These are phyloP conservation scores for cattle (Bos taurus) DNA, from an alignment of 2,113 vertebrate genomes.

Conservation along the genomic window ARS-UCD2.0 NC_037330.1:19746001-19746500, in stretches of 20 bases:
- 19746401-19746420: conserved; percentile 71
- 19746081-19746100: background rate
- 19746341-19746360: conserved; percentile 58
- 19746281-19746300: background rate
- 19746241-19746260: background rate
- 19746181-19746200: background rate
- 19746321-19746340: conserved; percentile 32
- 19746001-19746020: background rate
- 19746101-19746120: conserved; percentile 15
- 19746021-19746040: background rate
- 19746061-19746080: background rate
- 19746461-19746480: conserved; percentile 30
- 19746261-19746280: background rate
- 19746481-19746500: conserved; percentile 7
- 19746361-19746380: conserved; percentile 73
- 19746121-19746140: background rate
- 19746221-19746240: background rate
- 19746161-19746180: background rate
- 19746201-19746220: background rate
- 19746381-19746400: conserved; percentile 62
- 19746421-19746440: conserved; percentile 60
- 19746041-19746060: background rate
- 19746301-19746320: background rate
- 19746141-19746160: background rate
- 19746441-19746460: conserved; percentile 41